Conservation (phyloP, 2,797 vertebrate genomes). For the Limosa lapponica region DNA sequence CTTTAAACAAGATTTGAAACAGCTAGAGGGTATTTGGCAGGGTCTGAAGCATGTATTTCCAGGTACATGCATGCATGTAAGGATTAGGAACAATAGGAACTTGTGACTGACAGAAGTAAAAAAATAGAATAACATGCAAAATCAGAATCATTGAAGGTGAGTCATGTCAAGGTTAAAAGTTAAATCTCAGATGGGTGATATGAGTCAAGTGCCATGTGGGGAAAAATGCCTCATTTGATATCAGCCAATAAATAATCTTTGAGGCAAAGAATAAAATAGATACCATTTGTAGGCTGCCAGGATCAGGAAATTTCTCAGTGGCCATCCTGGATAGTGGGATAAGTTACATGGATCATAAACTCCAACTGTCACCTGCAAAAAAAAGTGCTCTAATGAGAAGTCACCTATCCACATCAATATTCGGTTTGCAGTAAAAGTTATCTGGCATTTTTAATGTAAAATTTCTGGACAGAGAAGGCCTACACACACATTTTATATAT, state of each 20-base stretch:
- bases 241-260: not conserved
- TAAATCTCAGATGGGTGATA: not conserved
- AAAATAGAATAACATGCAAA: not conserved
- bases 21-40: not conserved
- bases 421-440: not conserved
- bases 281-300: slow-evolving; percentile 92
- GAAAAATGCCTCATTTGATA: not conserved
- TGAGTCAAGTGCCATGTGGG: accelerated
- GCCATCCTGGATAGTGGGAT: slow-evolving; percentile 95
- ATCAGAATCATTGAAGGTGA: not conserved
- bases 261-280: not conserved
- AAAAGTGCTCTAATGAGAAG: not conserved
- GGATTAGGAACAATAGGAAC: not conserved
- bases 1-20: not conserved
- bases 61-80: not conserved
- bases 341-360: slow-evolving; percentile 96
- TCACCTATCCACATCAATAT: not conserved
- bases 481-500: accelerated
- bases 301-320: slow-evolving; percentile 92
- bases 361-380: slow-evolving; percentile 88
- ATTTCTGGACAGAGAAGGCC: not conserved
- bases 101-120: not conserved
- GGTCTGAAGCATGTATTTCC: not conserved
- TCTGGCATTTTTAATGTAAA: not conserved
- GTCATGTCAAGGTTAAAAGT: not conserved